Conservation (phyloP, 2,113 vertebrate genomes). For the Podocnemis expansa region DNA sequence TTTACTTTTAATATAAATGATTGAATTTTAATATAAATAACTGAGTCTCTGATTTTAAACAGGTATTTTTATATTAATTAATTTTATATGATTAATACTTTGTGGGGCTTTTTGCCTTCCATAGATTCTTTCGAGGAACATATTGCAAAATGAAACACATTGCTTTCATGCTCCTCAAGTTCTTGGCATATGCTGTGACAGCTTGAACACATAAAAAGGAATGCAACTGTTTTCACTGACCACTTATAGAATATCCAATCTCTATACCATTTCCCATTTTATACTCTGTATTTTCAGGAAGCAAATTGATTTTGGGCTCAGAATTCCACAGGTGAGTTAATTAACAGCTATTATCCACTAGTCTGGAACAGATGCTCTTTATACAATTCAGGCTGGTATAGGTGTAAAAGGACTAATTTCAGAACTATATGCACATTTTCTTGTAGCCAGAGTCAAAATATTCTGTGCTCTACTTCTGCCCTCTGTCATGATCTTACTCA, state of each 20-base stretch:
- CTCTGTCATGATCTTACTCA: background rate
- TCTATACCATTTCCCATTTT: background rate
- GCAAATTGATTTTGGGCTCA: background rate
- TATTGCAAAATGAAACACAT: background rate
- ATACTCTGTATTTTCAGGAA: background rate
- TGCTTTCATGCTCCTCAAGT: background rate
- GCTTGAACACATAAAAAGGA: background rate
- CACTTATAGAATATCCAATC: background rate
- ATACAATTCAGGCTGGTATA: background rate
- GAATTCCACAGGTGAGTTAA: background rate
- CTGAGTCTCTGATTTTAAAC: background rate
- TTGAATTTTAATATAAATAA: background rate
- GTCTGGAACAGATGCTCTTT: background rate
- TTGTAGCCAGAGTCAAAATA: background rate
- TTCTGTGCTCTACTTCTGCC: background rate
- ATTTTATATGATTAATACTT: fast-evolving
- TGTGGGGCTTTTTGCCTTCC: too few species aligned
- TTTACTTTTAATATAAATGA: background rate
- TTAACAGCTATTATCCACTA: background rate
- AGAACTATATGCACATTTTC: background rate
- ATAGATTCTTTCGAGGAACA: background rate
- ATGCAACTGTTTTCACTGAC: background rate
- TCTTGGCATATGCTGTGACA: background rate
- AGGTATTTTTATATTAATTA: fast-evolving
- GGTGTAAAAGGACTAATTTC: background rate